Evolutionary conservation across 2,888 invertebrate species (phyloP), one percentile per base, ranked within the genome.

Genomic region (Syritta pipiens): DNA sequence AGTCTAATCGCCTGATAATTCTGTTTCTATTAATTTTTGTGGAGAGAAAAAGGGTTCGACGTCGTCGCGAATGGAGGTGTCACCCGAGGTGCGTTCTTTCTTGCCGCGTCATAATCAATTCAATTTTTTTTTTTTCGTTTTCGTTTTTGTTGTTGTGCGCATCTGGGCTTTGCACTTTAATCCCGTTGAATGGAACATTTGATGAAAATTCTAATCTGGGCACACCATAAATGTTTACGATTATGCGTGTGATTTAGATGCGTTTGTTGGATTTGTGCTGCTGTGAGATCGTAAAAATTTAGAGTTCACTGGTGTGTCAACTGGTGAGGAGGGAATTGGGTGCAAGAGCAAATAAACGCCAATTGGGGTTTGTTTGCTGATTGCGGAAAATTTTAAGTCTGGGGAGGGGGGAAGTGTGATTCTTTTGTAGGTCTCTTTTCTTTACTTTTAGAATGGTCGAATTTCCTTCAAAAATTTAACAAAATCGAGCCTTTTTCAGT

Each of bases 151-250:
- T 2, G 40, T n/a, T 42, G 57, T 68, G 68, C 81, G 59, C 81
- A 81, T 81, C 81, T 81, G 81, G 57, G 75, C 68, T 75, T 81
- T 69, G 69, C 75, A 81, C 40, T 75, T 75, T 81, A 81, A 81
- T 81, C 81, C 75, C 57, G 26, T 57, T 28, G 44, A 81, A 81
- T 81, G 67, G 79, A 62, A 57, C 67, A 72, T 79, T 72, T 79
- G 74, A 74, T 35, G 37, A 55, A 51, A 67, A 74, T 42, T 67
- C 74, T 79, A 79, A 79, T 79, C 79, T 30, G 60, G 68, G 63
- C 51, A 59, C 63, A 82, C 84, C 86, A 86, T 87, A 88, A 87
- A 87, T 88, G 87, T 88, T 87, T 87, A 88, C 86, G 88, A 86
- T 87, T 88, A 88, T 88, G 86, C 60, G 74, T 67, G 60, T 62